Percentiles rank a stretch among this genome's conserved stretches.
Conservation (phyloP, 2,797 vertebrate genomes). For the Platalea minor region DNA sequence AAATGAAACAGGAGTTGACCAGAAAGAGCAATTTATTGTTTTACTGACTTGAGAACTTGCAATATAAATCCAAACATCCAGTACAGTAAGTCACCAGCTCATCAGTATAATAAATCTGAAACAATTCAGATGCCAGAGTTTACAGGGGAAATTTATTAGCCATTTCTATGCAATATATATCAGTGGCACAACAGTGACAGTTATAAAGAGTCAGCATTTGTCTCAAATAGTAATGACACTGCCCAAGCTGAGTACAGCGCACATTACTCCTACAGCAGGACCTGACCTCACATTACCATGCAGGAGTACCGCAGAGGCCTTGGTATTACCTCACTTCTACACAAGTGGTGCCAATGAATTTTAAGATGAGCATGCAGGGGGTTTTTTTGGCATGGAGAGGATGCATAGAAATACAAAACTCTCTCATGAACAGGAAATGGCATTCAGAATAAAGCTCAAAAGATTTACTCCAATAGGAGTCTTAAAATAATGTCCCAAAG, state of each 20-base stretch:
- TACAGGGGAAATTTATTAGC: background rate
- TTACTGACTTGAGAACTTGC: background rate
- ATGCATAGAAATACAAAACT: background rate
- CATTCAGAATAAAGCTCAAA: background rate
- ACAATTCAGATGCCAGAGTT: background rate
- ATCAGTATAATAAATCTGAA: background rate
- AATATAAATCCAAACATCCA: background rate
- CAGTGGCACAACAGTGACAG: background rate
- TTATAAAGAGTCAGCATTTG: background rate
- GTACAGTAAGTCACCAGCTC: background rate
- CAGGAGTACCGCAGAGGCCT: background rate
- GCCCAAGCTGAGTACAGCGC: background rate
- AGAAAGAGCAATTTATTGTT: background rate
- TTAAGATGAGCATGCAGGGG: background rate
- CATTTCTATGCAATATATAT: background rate
- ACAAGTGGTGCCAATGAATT: rapidly evolving
- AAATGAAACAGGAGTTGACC: background rate
- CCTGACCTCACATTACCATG: background rate
- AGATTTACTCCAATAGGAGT: background rate
- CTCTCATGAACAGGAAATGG: background rate
- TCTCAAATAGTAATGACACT: background rate
- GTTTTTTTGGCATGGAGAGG: background rate
- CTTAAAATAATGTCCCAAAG: background rate
- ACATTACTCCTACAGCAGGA: background rate
- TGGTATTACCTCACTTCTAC: background rate